Conservation (phyloP, 2,797 vertebrate species). For the Hozukius guyotensis region DNA sequence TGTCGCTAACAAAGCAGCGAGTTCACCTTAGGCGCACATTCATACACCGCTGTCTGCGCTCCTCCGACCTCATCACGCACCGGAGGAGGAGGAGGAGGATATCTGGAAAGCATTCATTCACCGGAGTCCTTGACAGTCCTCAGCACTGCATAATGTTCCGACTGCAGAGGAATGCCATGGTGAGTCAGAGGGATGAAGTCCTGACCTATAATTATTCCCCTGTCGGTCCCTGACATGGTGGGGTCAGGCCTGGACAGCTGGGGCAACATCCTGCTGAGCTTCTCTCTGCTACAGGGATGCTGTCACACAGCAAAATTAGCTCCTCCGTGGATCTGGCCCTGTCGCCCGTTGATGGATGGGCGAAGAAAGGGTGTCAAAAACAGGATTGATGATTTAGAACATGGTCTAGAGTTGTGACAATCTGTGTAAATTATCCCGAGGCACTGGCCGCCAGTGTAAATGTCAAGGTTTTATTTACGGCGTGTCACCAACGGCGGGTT, state of each 20-base stretch:
- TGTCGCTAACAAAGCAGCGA: constrained; percentile 42
- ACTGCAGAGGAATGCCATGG: constrained; percentile 77
- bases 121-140: constrained; percentile 74
- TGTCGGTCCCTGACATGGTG: constrained; percentile 76
- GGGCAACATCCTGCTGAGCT: constrained; percentile 82
- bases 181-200: constrained; percentile 78
- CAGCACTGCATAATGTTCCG: constrained; percentile 73
- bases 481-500: constrained; percentile 17
- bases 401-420: constrained; percentile 65
- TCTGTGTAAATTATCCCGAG: constrained; percentile 65
- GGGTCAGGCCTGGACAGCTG: constrained; percentile 85
- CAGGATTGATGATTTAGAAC: constrained; percentile 69
- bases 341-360: constrained; percentile 64
- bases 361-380: constrained; percentile 69
- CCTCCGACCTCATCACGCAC: constrained; percentile 47
- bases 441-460: constrained; percentile 41
- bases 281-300: constrained; percentile 68
- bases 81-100: constrained; percentile 38
- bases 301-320: constrained; percentile 81
- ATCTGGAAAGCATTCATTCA: constrained; percentile 74
- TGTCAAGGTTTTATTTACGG: constrained; percentile 67
- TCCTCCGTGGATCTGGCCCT: constrained; percentile 57
- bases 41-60: constrained; percentile 44
- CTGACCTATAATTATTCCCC: constrained; percentile 87
- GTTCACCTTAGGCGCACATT: constrained; percentile 44